Evolutionary conservation across 2,113 vertebrate species (phyloP), one percentile per base, ranked within the genome.

Genomic region (Echinops telfairi): DNA sequence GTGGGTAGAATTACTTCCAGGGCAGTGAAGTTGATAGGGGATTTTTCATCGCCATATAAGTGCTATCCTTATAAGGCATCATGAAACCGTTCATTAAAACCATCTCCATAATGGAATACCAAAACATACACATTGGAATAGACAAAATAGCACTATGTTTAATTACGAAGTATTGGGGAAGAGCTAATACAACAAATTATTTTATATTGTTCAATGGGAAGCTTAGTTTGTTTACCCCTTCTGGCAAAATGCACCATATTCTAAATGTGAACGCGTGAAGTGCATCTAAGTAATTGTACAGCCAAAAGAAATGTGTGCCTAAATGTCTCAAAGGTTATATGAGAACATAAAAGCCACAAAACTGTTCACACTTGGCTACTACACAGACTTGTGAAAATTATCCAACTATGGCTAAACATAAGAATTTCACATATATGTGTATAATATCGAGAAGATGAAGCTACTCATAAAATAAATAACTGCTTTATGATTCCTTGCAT

Each of bases 61-160:
- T 10, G 19, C 0, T 38, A 84, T 31, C 17, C 29, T 88, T 68
- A 40, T 57, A 29, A 62, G 68, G 75, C 29, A 79, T 83, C 31
- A 58, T 11, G 22, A 33, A 88, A 95, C 73, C 68, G 19, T 25
- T 83, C 75, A 62, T 90, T 78, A 84, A 92, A 92, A 85, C 20
- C 3, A 75, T n/a, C n/a, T n/a, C n/a, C n/a, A n/a, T n/a, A n/a
- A n/a, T n/a, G n/a, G n/a, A 22, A 84, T 86, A 85, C 14, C 14
- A 84, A 1, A 36, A 36, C 11, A 78, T 3, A 92, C 0, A 4
- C 4, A 57, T 16, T 3, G 71, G 22, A 75, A 66, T 16, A 73
- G n/a, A 15, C 79, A 92, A 92, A 77, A 47, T 47, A 47, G 43
- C 43, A 47, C 43, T 47, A 10, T 47, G 43, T 86, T 3, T 83